Evolutionary conservation across 2,888 invertebrate species (phyloP), one percentile per base, ranked within the genome.

Genomic region (Latrodectus hesperus): DNA sequence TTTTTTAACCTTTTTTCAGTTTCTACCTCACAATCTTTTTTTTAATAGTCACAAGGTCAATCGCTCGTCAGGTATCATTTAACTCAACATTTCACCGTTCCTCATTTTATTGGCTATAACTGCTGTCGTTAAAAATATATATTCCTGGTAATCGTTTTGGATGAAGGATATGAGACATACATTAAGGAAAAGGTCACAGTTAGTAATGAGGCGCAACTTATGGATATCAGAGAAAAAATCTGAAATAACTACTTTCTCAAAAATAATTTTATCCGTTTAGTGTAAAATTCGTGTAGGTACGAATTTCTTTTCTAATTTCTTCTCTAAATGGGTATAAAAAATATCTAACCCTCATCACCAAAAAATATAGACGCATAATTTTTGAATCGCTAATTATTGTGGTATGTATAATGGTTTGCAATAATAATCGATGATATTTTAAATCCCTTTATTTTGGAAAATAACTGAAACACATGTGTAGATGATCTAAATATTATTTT

Each of bases 61-160:
- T 81, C 80, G 17, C 72, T 81, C 76, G 86, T 81, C 86, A 86
- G 81, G 86, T 86, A 86, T 86, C 86, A 86, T 86, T 86, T 86
- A 86, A 86, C 75, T 71, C 71, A 53, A 76, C 80, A 76, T 81
- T 86, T 76, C 74, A 76, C 52, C 76, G 74, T 74, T 71, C 85
- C 51, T 80, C 74, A 76, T 76, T 86, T 86, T 81, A 81, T 86
- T 65, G 72, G 74, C 86, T 75, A 86, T 86, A 81, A 86, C 81
- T 72, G 86, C 52, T 81, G 86, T 81, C 86, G 80, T 86, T 86
- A 86, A 86, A 86, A 81, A 70, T 81, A 75, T 38, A 38, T 81
- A 86, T 86, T 86, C 86, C 52, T 53, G 49, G 71, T 65, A 68
- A 67, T 82, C 82, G 74, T 82, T 86, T 80, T 8, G 22, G 70